These are phyloP conservation scores for Galeopterus variegatus DNA, from an alignment of 2,113 vertebrate genomes.

Conservation along the genomic window DNA sequence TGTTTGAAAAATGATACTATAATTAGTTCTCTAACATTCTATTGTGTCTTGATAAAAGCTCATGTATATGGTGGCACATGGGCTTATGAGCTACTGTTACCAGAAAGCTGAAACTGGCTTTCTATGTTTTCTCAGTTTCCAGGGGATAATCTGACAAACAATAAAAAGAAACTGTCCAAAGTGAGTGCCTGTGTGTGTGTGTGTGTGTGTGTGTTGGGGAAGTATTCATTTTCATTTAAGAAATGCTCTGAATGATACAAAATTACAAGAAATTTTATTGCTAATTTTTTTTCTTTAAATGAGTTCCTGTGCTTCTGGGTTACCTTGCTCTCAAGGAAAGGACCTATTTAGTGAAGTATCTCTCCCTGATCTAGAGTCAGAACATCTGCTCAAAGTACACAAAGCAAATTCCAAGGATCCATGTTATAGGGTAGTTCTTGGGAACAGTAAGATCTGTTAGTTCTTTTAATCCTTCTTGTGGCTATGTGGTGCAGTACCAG, in stretches of 20 bases:
- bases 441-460: not conserved
- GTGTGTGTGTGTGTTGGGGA: not conserved
- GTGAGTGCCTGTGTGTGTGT: not conserved
- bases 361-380: conserved; percentile 19
- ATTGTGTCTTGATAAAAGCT: conserved; percentile 79
- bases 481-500: not conserved
- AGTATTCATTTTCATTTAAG: conserved; percentile 28
- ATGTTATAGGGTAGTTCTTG: not conserved
- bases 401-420: not conserved
- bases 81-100: conserved; percentile 58
- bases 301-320: not conserved
- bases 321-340: conserved; percentile 36
- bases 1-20: conserved; percentile 78
- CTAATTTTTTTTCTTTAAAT: conserved; percentile 11
- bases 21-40: conserved; percentile 80
- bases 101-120: conserved; percentile 11
- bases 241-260: not conserved
- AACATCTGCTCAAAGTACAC: not conserved
- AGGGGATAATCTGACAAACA: conserved; percentile 25
- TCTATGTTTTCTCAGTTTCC: conserved; percentile 44
- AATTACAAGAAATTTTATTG: not conserved
- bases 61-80: conserved; percentile 41
- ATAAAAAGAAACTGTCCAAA: conserved; percentile 27
- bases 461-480: not conserved
- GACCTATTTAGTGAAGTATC: conserved; percentile 14